A percentile compares a stretch with the other conserved stretches of the same genome.
Evolutionary conservation across 2,888 invertebrate genomes (phyloP).

Genomic region (Ptychoptera albimana): DNA sequence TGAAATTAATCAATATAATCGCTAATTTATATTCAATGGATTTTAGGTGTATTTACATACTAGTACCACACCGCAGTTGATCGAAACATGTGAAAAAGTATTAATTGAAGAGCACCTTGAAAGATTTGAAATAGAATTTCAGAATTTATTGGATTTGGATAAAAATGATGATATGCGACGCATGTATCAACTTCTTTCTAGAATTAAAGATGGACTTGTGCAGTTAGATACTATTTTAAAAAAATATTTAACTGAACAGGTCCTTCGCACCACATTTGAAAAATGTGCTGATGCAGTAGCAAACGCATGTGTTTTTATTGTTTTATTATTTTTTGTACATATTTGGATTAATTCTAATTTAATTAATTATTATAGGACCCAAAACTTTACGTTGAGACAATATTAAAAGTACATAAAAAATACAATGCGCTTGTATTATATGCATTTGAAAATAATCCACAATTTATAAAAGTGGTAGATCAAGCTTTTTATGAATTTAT

Average conservation of each 20-base stretch:
- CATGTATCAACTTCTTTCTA: conserved; percentile 87
- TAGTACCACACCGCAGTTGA: conserved; percentile 75
- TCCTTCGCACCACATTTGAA: conserved; percentile 84
- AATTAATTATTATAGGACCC: conserved; percentile 78
- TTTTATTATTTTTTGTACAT: conserved; percentile 1
- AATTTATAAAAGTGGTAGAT: conserved; percentile 91
- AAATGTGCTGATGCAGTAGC: conserved; percentile 83
- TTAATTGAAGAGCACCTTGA: conserved; percentile 93
- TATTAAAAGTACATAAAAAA: conserved; percentile 92
- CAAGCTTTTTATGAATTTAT: conserved; percentile 97
- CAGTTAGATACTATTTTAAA: conserved; percentile 79
- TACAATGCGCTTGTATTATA: conserved; percentile 87
- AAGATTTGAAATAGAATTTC: conserved; percentile 89
- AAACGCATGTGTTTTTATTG: conserved; percentile 39
- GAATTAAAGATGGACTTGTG: conserved; percentile 63
- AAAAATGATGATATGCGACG: conserved; percentile 89
- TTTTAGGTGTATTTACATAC: conserved; percentile 80
- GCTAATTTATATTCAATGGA: conserved; percentile 13
- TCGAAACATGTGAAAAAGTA: conserved; percentile 86
- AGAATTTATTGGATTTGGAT: conserved; percentile 81
- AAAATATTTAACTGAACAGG: conserved; percentile 85
- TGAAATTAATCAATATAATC: background rate
- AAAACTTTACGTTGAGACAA: conserved; percentile 92
- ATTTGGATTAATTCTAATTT: too few species aligned
- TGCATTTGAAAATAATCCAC: conserved; percentile 93